Percentiles rank a stretch among this genome's conserved stretches.
phyloP scores from a whole-genome alignment of 2,888 invertebrate species.

The Erebia ligea region DNA sequence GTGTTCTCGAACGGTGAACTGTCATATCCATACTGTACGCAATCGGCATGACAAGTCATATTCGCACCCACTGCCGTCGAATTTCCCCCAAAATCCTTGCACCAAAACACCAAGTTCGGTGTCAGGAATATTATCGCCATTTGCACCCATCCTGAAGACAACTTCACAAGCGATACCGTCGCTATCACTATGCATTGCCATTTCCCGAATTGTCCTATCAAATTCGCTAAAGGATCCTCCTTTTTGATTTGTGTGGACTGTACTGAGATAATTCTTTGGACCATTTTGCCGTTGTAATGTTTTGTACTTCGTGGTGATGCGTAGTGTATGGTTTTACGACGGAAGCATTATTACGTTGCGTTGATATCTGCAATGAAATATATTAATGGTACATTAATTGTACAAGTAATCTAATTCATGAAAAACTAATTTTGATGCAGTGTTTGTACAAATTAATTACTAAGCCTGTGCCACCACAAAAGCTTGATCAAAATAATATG shows the following conservation, averaged over 20 bases:
- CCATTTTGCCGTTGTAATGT: conserved; percentile 52
- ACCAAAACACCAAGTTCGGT: conserved; percentile 83
- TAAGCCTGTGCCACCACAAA: too few species aligned
- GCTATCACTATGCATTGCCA: conserved; percentile 88
- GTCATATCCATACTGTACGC: conserved; percentile 83
- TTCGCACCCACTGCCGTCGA: conserved; percentile 57
- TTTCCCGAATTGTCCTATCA: conserved; percentile 81
- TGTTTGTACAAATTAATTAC: too few species aligned
- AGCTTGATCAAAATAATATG: too few species aligned
- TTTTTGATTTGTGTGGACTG: conserved; percentile 47
- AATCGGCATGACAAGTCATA: conserved; percentile 78
- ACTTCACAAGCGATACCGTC: conserved; percentile 86
- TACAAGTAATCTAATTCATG: too few species aligned
- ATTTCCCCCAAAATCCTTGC: conserved; percentile 61
- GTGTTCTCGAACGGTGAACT: conserved; percentile 86
- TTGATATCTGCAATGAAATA: conserved; percentile 21
- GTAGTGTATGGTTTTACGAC: background rate
- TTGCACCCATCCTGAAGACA: conserved; percentile 91
- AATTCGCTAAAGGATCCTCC: conserved; percentile 63
- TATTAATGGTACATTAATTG: background rate
- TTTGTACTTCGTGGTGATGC: background rate
- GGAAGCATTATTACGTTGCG: conserved; percentile 8
- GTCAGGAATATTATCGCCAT: conserved; percentile 89
- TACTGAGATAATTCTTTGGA: conserved; percentile 51
- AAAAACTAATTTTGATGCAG: too few species aligned